These are phyloP conservation scores for Aleadryas rufinucha DNA, from an alignment of 2,113 vertebrate species.

Conservation along the genomic window DNA sequence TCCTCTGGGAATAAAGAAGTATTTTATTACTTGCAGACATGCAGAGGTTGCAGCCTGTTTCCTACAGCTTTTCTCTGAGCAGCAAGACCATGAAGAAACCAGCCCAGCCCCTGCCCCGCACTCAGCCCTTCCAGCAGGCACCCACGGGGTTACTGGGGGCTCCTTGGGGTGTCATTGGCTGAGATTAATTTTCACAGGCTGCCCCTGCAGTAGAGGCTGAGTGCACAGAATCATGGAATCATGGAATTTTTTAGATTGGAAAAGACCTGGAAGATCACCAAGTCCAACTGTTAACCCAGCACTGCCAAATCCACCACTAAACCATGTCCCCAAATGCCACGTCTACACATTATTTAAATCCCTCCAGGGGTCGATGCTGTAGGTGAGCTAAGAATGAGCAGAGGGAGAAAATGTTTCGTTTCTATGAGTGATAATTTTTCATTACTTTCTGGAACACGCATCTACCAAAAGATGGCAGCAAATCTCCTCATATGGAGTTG, in stretches of 20 bases:
- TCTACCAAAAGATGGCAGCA: conserved; percentile 66
- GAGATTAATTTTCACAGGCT: not conserved
- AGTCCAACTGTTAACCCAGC: not conserved
- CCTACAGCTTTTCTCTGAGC: not conserved
- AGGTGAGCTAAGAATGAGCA: not conserved
- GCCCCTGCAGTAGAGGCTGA: not conserved
- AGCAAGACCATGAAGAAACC: not conserved
- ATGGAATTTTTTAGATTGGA: not conserved
- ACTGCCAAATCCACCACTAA: not conserved
- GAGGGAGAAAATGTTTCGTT: not conserved
- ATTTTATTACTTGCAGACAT: not conserved
- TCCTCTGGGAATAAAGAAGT: not conserved
- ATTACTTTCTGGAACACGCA: not conserved
- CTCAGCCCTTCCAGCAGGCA: not conserved
- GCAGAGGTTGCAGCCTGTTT: not conserved
- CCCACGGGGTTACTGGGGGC: not conserved
- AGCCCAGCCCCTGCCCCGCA: not conserved
- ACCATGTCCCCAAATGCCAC: not conserved
- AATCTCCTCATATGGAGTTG: not conserved
- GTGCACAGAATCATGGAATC: not conserved
- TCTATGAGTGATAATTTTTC: not conserved
- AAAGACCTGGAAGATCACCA: not conserved
- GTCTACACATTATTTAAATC: not conserved
- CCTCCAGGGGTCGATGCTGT: not conserved
- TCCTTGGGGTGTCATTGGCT: not conserved